Conservation (phyloP, 2,888 invertebrate genomes). For the Caenorhabditis sp. region DNA sequence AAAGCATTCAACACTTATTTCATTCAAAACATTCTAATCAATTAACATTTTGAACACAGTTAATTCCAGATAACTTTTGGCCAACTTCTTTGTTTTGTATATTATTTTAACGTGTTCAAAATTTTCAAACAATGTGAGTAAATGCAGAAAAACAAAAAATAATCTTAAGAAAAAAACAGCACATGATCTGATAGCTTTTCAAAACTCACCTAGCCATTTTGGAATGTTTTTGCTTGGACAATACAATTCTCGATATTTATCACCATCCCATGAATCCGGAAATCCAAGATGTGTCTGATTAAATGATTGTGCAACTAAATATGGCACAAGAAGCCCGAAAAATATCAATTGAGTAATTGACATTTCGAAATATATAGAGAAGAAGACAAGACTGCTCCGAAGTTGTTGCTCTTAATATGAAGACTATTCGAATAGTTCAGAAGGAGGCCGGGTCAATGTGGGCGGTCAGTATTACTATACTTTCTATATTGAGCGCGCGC, state of each 20-base stretch:
- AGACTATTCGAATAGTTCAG: not conserved
- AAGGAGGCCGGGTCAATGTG: not conserved
- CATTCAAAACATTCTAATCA: no score
- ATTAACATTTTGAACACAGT: no score
- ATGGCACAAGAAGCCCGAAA: not conserved
- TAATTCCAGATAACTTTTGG: no score
- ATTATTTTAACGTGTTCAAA: no score
- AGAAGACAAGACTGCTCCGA: not conserved
- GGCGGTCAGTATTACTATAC: slow-evolving; percentile 1
- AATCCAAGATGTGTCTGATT: slow-evolving; percentile 61
- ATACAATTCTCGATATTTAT: slow-evolving; percentile 67
- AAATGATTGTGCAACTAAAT: slow-evolving; percentile 37
- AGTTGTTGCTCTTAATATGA: not conserved
- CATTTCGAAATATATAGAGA: not conserved
- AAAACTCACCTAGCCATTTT: slow-evolving; percentile 60
- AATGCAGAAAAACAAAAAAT: not conserved
- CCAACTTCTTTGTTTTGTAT: no score
- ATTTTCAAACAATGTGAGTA: no score
- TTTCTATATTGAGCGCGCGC: not conserved
- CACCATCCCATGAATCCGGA: slow-evolving; percentile 70
- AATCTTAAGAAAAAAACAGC: not conserved
- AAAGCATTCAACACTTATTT: no score
- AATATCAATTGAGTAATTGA: not conserved
- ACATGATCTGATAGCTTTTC: not conserved
- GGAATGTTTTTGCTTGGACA: slow-evolving; percentile 70